phyloP scores from a whole-genome alignment of 2,113 vertebrate genomes.

The Notechis scutatus region DNA sequence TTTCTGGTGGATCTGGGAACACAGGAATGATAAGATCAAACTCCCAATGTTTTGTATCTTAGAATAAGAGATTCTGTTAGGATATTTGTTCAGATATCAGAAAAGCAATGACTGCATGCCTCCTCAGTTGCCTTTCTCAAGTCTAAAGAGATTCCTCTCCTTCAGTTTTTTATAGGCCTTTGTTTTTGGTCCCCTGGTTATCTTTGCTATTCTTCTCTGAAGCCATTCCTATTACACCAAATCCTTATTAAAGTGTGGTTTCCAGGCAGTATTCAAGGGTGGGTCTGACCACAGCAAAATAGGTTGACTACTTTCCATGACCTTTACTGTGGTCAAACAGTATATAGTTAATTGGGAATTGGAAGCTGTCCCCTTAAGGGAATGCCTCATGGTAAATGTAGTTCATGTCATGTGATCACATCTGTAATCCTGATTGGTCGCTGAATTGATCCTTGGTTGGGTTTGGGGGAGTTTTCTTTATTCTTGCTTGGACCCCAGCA shows the following conservation, averaged over 20 bases:
- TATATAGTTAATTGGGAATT: too few species aligned
- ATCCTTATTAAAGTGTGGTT: neutral
- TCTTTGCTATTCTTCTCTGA: neutral
- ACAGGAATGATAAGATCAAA: neutral
- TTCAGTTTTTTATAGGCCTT: neutral
- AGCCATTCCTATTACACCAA: neutral
- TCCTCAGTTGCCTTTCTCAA: neutral
- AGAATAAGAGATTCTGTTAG: neutral
- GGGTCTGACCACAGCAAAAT: neutral
- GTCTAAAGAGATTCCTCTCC: neutral
- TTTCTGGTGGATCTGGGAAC: neutral
- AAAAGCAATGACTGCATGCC: neutral
- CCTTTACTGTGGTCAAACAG: neutral
- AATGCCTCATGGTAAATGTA: too few species aligned
- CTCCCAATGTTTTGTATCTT: neutral
- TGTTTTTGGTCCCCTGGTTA: neutral
- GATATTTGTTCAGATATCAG: neutral
- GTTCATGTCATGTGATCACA: too few species aligned
- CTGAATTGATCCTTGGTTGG: too few species aligned
- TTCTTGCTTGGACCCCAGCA: too few species aligned
- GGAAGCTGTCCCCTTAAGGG: too few species aligned
- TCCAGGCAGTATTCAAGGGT: neutral
- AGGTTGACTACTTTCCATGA: neutral
- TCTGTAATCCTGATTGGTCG: too few species aligned
- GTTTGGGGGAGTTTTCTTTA: too few species aligned